Base-by-base conservation (phyloP, 2,797 vertebrate genomes). In the Acanthornis magna region DNA sequence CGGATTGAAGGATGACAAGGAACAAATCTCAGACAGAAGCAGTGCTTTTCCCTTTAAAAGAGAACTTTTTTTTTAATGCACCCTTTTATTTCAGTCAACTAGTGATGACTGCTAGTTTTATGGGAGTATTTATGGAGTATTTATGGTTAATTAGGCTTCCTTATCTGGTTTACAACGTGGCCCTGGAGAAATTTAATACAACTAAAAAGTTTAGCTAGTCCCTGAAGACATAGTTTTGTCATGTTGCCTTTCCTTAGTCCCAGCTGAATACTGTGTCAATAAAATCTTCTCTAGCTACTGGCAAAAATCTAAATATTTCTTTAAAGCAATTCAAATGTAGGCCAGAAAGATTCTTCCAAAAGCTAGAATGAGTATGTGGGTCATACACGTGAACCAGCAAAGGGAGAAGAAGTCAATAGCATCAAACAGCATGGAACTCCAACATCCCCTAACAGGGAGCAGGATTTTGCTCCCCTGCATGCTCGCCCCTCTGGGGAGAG, bases 71-170 rank as follows among this genome's bases (percentile, higher is more conserved):
- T 25, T 81, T 62, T 16, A 91, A 83, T 1, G 2, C 23, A 72
- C 53, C 62, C 91, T 97, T 94, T 92, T 95, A 93, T 92, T 95
- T 95, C 68, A 87, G 80, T 78, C 86, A 96, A 88, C 80, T 86
- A 58, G 74, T 79, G 81, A 81, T 83, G 93, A 96, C 55, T 95
- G 88, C 72, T 95, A 89, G 55, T 85, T 96, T 95, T 96, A 96
- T 82, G 65, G 78, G 57, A 91, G 87, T 87, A 97, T 97, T 91
- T 97, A 96, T 96, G 85, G 95, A 96, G 88, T 95, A 97, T 97
- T 91, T 96, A 96, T 95, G 84, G 94, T 93, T 97, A 97, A 97
- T 97, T 97, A 97, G 96, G 88, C 95, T 96, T 95, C 83, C 84
- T 97, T 95, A 92, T 95, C 96, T 96, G 92, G 92, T 97, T 97